A percentile compares a stretch with the other conserved stretches of the same genome.
Evolutionary conservation across 2,888 invertebrate species (phyloP).

Genomic region (Bibio marci): DNA sequence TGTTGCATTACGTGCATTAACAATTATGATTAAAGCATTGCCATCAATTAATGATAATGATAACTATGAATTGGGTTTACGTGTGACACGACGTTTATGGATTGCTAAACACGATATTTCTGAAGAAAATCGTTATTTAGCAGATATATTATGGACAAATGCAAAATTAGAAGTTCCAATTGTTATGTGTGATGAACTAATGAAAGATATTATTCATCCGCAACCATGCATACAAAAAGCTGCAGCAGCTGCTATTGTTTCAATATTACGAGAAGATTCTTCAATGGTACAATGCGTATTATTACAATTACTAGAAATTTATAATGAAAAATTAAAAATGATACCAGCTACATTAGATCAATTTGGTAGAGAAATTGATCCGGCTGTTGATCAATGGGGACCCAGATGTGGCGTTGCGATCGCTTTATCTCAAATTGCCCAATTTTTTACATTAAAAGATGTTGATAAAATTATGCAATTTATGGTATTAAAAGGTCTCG

Average conservation of each 20-base stretch:
- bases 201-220: conserved; percentile 60
- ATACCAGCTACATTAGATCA: conserved; percentile 76
- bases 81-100: conserved; percentile 58
- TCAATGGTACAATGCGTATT: conserved; percentile 38
- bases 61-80: conserved; percentile 38
- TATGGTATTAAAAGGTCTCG: conserved; percentile 71
- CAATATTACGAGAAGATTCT: conserved; percentile 38
- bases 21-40: conserved; percentile 42
- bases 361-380: conserved; percentile 76
- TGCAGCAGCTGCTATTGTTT: conserved; percentile 62
- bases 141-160: conserved; percentile 42
- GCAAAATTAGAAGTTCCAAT: conserved; percentile 34
- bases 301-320: conserved; percentile 48
- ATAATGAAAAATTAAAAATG: conserved; percentile 59
- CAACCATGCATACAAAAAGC: conserved; percentile 70
- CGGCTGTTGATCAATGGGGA: conserved; percentile 79
- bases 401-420: conserved; percentile 78
- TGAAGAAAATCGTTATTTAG: conserved; percentile 52
- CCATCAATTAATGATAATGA: conserved; percentile 40
- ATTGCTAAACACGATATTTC: conserved; percentile 66
- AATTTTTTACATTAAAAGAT: conserved; percentile 38
- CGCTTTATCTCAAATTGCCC: conserved; percentile 62
- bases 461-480: conserved; percentile 59
- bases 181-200: conserved; percentile 28
- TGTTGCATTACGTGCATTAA: conserved; percentile 57